These are phyloP conservation scores for Cryptotermes secundus DNA, from an alignment of 1,140 invertebrate genomes.

Conservation along the genomic window DNA sequence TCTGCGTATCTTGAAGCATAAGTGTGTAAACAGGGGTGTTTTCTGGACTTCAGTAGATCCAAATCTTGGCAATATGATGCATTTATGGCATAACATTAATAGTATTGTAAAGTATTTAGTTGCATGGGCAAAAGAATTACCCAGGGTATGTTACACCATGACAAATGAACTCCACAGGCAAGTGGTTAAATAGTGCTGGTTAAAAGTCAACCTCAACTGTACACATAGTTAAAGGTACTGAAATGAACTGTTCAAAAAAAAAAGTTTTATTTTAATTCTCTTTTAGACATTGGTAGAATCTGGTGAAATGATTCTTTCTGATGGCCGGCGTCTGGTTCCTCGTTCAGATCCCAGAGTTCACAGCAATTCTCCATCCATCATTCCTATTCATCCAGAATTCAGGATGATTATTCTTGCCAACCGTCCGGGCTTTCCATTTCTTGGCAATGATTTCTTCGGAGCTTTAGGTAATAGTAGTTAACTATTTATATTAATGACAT, in stretches of 20 bases:
- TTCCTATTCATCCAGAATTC: constrained; percentile 82
- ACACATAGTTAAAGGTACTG: background rate
- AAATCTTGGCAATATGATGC: too few species aligned
- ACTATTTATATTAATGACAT: too few species aligned
- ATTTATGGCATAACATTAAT: too few species aligned
- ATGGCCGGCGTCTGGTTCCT: constrained; percentile 85
- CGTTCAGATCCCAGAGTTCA: constrained; percentile 42
- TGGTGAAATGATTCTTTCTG: constrained; percentile 93
- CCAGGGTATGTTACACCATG: too few species aligned
- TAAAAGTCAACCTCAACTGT: too few species aligned
- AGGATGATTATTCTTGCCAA: constrained; percentile 92
- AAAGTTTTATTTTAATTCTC: constrained; percentile 18
- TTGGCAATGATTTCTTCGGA: constrained; percentile 96
- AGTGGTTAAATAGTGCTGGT: too few species aligned
- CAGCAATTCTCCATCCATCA: constrained; percentile 54
- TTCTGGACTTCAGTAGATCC: too few species aligned
- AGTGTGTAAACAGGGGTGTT: too few species aligned
- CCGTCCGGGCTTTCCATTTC: constrained; percentile 94
- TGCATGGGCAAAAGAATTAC: too few species aligned
- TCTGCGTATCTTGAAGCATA: too few species aligned
- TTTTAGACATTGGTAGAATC: constrained; percentile 82
- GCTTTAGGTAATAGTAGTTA: constrained; percentile 56
- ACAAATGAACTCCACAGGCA: too few species aligned
- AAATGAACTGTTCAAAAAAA: background rate
- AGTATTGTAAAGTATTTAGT: too few species aligned